Evolutionary conservation across 2,113 vertebrate species (phyloP), one percentile per base, ranked within the genome.

Genomic region (Jaculus jaculus): DNA sequence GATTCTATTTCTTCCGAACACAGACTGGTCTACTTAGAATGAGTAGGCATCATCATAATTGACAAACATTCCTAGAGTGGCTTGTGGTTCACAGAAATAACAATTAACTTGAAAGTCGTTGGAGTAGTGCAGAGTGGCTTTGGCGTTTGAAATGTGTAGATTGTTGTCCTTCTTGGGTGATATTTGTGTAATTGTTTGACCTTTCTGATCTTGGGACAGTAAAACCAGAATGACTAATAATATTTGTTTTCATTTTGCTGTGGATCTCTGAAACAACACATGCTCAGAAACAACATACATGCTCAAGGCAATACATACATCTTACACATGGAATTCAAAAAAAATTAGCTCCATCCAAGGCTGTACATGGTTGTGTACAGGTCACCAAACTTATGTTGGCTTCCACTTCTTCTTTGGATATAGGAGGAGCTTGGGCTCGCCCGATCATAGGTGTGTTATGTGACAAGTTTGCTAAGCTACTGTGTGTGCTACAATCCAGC

Each of bases 371-470:
- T 32, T 2, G 0, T 12, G 3, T 4, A 3, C 32, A 4, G 12
- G 26, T n/a, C 63, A 0, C 7, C 34, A 20, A 9, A 4, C 28
- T 34, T 37, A 23, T 28, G 11, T n/a, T 9, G 0, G 28, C 28
- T 58, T 68, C n/a, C 1, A 3, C 26, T 37, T 90, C 16, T 60
- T 5, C 3, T 28, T 60, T 9, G 18, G 37, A 47, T 77, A 47
- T 16, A 26, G 47, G 34, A 37, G 10, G 61, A 13, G 54, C 17
- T 5, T 34, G 65, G 42, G 4, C 17, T 7, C 11, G 39, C 37
- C 16, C 23, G 0, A 0, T 5, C 1, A 30, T 3, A 7, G 79
- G 37, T 20, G 51, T 81, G 13, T 5, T 9, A 30, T 0, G 0
- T 1, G 0, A 26, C 4, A 11, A 18, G 26, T 21, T 17, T 39